Evolutionary conservation across 2,888 invertebrate species (phyloP).

Genomic region (Pterobdella sp.): DNA sequence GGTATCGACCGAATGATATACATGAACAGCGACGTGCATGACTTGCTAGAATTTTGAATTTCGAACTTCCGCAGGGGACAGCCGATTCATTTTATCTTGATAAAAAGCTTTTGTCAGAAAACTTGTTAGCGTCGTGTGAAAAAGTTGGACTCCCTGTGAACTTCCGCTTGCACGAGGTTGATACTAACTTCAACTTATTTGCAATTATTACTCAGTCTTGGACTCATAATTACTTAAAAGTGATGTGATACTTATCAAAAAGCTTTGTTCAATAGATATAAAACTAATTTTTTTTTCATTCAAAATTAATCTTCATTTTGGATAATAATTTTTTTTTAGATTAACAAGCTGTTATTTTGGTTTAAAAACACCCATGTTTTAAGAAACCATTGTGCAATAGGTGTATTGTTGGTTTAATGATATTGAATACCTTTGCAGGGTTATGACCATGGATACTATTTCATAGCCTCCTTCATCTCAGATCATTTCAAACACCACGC

Average conservation of each 20-base stretch:
- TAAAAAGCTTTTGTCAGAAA: constrained; percentile 74
- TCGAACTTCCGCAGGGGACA: constrained; percentile 61
- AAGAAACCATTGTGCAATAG: no score
- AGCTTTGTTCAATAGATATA: no score
- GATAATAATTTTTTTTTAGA: no score
- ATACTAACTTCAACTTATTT: no score
- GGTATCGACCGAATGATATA: not conserved
- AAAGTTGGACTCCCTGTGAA: constrained; percentile 59
- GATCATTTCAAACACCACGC: constrained; percentile 87
- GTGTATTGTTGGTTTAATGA: no score
- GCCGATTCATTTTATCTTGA: constrained; percentile 70
- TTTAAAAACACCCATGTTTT: no score
- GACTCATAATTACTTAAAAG: no score
- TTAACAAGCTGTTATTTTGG: no score
- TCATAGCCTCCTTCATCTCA: constrained; percentile 78
- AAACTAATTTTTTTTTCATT: no score
- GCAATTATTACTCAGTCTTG: no score
- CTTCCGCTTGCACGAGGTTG: constrained; percentile 48
- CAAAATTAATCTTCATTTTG: no score
- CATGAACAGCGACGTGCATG: not conserved
- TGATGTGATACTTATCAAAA: no score
- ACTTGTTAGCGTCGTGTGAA: constrained; percentile 67
- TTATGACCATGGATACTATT: constrained; percentile 91
- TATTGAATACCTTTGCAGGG: constrained; percentile 54
- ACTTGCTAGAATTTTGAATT: not conserved